These are phyloP conservation scores for Crotalus helleri DNA, from an alignment of 2,113 vertebrate species.

Conservation along the genomic window DNA sequence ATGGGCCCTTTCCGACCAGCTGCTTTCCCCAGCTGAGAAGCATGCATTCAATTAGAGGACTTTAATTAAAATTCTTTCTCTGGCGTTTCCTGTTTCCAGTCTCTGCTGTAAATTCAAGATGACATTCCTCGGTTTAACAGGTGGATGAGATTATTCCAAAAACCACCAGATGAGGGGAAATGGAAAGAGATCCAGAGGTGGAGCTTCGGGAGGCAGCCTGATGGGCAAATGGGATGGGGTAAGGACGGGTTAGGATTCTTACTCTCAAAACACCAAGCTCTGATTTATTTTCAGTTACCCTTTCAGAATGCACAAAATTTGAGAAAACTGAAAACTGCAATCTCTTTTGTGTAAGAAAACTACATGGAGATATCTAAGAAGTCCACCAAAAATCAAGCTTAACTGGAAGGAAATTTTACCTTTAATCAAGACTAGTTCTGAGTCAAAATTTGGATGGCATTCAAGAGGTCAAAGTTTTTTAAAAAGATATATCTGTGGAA, in stretches of 20 bases:
- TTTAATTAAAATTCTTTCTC: conserved; percentile 80
- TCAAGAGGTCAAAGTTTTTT: background rate
- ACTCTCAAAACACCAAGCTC: background rate
- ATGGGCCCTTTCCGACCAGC: conserved; percentile 63
- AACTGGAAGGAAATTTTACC: background rate
- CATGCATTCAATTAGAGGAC: conserved; percentile 79
- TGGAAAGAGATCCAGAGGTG: conserved; percentile 56
- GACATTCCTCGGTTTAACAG: conserved; percentile 79
- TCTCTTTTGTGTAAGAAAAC: background rate
- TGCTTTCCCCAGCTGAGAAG: conserved; percentile 71
- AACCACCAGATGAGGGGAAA: conserved; percentile 77
- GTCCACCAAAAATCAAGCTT: background rate
- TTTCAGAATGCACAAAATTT: background rate
- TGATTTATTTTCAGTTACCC: background rate
- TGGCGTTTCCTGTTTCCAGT: conserved; percentile 78
- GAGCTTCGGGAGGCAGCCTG: conserved; percentile 49
- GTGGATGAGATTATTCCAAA: conserved; percentile 79
- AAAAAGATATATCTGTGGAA: background rate
- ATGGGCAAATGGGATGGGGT: conserved; percentile 19
- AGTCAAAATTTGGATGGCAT: background rate
- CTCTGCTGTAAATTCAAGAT: conserved; percentile 78
- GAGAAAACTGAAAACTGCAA: background rate
- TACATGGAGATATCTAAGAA: background rate
- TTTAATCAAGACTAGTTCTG: background rate
- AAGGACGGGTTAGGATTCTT: background rate